Conservation (phyloP, 2,113 vertebrate genomes). For the Helogale parvula region DNA sequence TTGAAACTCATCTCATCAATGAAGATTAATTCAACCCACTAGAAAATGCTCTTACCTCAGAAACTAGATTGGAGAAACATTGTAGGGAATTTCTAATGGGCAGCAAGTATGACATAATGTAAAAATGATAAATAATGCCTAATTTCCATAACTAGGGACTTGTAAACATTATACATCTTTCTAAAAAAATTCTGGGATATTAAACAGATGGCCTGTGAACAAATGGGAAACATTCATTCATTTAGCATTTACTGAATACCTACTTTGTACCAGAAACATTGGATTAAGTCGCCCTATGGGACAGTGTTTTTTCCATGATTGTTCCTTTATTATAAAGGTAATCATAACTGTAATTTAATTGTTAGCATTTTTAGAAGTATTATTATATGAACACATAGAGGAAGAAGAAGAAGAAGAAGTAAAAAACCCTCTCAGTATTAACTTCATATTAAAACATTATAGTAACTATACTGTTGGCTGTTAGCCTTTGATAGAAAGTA, state of each 20-base stretch:
- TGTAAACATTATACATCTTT: not conserved
- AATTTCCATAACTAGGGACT: not conserved
- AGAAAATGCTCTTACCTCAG: not conserved
- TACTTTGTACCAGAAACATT: not conserved
- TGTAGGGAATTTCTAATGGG: not conserved
- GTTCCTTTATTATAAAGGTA: not conserved
- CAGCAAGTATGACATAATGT: not conserved
- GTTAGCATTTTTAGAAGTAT: not conserved
- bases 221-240: not conserved
- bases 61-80: not conserved
- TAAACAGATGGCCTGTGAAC: not conserved
- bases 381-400: not conserved
- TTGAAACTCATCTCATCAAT: not conserved
- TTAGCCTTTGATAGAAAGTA: not conserved
- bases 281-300: not conserved
- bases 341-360: constrained; percentile 14
- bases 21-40: not conserved
- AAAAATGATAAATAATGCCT: not conserved
- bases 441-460: not conserved
- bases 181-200: not conserved
- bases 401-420: not conserved
- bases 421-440: not conserved
- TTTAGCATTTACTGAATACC: not conserved
- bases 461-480: not conserved
- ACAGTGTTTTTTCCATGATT: not conserved